Percentiles rank a stretch among this genome's conserved stretches.
Evolutionary conservation across 35 echinoderm and acorn worm species (phyloP).

Genomic region (Amphiura filiformis): DNA sequence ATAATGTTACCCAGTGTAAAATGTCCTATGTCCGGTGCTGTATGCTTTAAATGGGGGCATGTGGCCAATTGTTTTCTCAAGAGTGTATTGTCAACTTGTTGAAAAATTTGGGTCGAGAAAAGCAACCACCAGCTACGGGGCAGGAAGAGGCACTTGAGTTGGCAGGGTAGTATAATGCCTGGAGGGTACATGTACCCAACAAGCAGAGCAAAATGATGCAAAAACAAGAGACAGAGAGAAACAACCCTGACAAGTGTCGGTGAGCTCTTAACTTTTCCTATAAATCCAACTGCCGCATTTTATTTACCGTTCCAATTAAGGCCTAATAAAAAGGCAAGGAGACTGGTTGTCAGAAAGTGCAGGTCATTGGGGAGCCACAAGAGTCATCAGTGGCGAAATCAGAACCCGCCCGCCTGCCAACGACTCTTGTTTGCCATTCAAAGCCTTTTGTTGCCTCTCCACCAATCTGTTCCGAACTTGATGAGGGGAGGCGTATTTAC

Average conservation of each 20-base stretch:
- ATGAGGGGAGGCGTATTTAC: neutral
- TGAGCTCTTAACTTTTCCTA: neutral
- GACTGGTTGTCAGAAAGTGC: neutral
- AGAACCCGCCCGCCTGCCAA: neutral
- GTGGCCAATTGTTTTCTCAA: neutral
- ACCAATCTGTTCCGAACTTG: conserved; percentile 1
- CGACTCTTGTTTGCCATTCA: neutral
- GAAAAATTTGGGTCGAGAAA: neutral
- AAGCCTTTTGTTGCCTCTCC: neutral
- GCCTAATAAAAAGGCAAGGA: conserved; percentile 6
- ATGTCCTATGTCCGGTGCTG: neutral
- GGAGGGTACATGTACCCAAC: too few relatives aligned
- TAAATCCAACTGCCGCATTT: neutral
- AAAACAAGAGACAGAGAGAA: neutral
- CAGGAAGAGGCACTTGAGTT: neutral
- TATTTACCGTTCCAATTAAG: conserved; percentile 3
- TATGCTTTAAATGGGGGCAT: neutral
- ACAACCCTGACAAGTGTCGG: neutral
- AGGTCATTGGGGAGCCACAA: neutral
- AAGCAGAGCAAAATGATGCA: too few relatives aligned
- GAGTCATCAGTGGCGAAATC: neutral
- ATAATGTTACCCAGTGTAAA: too few relatives aligned
- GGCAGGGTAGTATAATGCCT: neutral
- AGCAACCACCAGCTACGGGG: neutral
- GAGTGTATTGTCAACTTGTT: conserved; percentile 3